phyloP scores from a whole-genome alignment of 2,113 vertebrate species.

The Apeltes quadracus region DNA sequence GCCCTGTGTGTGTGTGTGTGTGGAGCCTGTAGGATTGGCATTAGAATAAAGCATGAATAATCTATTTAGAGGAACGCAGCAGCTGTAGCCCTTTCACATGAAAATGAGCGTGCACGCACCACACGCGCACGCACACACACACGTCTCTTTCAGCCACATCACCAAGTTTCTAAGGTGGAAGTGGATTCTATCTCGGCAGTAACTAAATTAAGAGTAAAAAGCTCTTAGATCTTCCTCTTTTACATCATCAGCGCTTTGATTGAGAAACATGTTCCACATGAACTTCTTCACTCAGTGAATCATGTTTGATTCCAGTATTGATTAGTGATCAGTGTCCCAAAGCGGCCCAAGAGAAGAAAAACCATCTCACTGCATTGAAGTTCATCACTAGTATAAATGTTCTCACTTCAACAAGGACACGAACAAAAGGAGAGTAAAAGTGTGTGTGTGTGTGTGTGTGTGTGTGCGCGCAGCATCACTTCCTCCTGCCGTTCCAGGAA shows the following conservation, averaged over 20 bases:
- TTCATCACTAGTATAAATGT: neutral
- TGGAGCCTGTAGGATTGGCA: constrained; percentile 33
- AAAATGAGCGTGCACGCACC: constrained; percentile 68
- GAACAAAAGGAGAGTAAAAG: neutral
- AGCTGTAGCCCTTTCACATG: constrained; percentile 78
- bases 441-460: neutral
- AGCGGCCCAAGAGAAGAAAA: neutral
- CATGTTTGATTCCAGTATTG: neutral
- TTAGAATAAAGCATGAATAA: constrained; percentile 74
- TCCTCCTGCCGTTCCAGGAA: constrained; percentile 41
- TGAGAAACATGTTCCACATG: neutral
- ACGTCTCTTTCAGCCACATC: constrained; percentile 8
- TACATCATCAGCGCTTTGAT: neutral
- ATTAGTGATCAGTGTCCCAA: neutral
- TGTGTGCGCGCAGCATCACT: constrained; percentile 18
- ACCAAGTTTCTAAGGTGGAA: no score
- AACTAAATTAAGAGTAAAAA: no score
- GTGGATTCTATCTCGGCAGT: no score
- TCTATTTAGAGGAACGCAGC: constrained; percentile 68
- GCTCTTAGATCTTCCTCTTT: neutral
- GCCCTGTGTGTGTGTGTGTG: constrained; percentile 1
- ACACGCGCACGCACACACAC: constrained; percentile 24
- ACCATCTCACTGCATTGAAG: neutral
- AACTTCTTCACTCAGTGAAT: neutral
- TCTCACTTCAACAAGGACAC: neutral